phyloP scores from a whole-genome alignment of 2,888 invertebrate species.

The Macrosiphum euphorbiae region DNA sequence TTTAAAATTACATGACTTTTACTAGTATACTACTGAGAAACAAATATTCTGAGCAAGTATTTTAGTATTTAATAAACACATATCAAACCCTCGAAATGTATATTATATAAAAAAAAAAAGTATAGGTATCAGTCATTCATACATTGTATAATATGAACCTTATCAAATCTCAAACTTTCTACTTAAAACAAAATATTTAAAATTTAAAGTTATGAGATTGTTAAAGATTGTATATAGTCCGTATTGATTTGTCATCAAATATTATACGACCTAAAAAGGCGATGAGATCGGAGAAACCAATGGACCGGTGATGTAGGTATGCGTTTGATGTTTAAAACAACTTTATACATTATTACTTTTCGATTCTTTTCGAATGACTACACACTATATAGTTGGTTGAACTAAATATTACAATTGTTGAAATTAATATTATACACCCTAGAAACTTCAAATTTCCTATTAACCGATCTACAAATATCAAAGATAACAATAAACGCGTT shows the following conservation, averaged over 20 bases:
- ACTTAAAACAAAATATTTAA: background rate
- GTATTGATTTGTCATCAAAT: slow-evolving; percentile 12
- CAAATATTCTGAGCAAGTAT: background rate
- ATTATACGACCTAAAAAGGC: slow-evolving; percentile 23
- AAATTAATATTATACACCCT: background rate
- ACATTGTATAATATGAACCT: background rate
- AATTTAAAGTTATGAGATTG: background rate
- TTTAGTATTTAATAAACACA: background rate
- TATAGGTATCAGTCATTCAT: background rate
- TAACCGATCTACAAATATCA: background rate
- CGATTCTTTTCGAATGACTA: slow-evolving; percentile 13
- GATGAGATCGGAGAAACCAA: background rate
- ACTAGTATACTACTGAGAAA: background rate
- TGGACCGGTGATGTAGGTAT: background rate
- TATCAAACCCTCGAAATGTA: background rate
- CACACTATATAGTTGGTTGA: slow-evolving; percentile 6
- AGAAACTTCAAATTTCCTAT: background rate
- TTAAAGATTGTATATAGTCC: background rate
- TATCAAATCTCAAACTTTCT: background rate
- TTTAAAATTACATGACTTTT: background rate
- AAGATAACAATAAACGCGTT: background rate
- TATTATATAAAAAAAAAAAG: background rate
- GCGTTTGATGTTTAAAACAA: slow-evolving; percentile 36
- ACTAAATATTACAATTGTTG: slow-evolving; percentile 8
- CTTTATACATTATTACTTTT: slow-evolving; percentile 34